phyloP scores from a whole-genome alignment of 2,888 invertebrate species.

The Clusia tigrina region DNA sequence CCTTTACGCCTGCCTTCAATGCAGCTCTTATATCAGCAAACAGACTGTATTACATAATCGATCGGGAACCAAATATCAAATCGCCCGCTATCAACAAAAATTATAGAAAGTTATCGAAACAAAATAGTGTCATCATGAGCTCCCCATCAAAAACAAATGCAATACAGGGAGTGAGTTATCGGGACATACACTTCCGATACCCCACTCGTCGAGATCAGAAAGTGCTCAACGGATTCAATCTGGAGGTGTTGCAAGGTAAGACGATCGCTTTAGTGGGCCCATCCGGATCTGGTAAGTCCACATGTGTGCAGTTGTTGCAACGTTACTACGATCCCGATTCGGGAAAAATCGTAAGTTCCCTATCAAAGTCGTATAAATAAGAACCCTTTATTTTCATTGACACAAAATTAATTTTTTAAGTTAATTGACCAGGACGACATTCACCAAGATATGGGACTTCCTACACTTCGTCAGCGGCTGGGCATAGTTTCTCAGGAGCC shows the following conservation, averaged over 20 bases:
- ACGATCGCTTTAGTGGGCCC: conserved; percentile 78
- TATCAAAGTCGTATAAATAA: background rate
- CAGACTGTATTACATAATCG: conserved; percentile 72
- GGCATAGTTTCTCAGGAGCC: conserved; percentile 93
- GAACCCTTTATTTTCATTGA: too few relatives aligned
- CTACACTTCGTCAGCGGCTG: conserved; percentile 75
- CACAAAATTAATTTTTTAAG: conserved; percentile 28
- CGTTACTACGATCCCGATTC: conserved; percentile 79
- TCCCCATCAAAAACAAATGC: conserved; percentile 43
- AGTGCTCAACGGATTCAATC: conserved; percentile 75
- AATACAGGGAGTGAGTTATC: conserved; percentile 65
- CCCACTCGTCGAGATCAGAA: conserved; percentile 78
- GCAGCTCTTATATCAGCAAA: conserved; percentile 76
- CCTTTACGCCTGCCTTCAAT: conserved; percentile 79
- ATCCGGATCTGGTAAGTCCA: conserved; percentile 83
- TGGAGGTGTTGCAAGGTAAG: conserved; percentile 73
- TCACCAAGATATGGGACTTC: conserved; percentile 66
- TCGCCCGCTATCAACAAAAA: conserved; percentile 60
- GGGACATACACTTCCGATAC: conserved; percentile 77
- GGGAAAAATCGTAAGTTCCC: conserved; percentile 69
- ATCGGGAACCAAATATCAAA: conserved; percentile 68
- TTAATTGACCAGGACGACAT: conserved; percentile 68
- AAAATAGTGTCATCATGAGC: conserved; percentile 33
- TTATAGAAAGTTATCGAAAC: conserved; percentile 9
- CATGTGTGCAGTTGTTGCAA: conserved; percentile 79